Conservation (phyloP, 2,888 invertebrate species). For the Dolichomitus sp. region DNA sequence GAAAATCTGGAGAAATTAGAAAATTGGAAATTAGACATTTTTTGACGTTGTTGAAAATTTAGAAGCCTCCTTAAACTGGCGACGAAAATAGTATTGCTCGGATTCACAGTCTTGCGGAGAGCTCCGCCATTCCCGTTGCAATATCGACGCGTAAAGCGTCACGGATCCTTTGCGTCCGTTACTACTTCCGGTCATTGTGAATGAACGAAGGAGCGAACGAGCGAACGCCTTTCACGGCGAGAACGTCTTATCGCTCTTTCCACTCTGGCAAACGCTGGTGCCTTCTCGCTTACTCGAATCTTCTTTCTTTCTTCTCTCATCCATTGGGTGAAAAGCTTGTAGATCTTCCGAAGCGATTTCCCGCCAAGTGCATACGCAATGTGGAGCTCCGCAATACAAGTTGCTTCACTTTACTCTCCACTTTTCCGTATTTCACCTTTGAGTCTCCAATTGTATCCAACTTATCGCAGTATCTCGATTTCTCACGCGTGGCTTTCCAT, state of each 20-base stretch:
- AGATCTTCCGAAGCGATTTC: conserved; percentile 54
- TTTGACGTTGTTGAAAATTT: too few species aligned
- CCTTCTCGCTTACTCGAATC: conserved; percentile 3
- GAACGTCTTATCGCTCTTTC: conserved; percentile 44
- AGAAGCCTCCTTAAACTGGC: neutral
- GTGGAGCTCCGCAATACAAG: conserved; percentile 23
- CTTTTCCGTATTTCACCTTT: conserved; percentile 27
- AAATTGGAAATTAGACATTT: too few species aligned
- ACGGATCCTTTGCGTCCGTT: conserved; percentile 58
- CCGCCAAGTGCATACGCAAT: conserved; percentile 30
- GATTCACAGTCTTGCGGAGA: conserved; percentile 4
- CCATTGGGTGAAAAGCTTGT: conserved; percentile 47
- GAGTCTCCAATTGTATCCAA: conserved; percentile 30
- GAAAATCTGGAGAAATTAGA: too few species aligned
- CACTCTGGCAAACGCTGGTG: neutral
- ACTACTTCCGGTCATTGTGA: conserved; percentile 66
- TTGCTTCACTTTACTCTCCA: conserved; percentile 38
- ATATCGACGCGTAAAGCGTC: conserved; percentile 57
- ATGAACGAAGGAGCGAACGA: conserved; percentile 59
- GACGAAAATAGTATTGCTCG: conserved; percentile 26
- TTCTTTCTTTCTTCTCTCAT: conserved; percentile 16
- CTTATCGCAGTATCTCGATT: conserved; percentile 45
- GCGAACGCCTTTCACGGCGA: conserved; percentile 61
- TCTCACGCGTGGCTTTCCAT: conserved; percentile 43
- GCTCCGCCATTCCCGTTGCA: conserved; percentile 29